Evolutionary conservation across 2,113 vertebrate species (phyloP).

Genomic region (Myiagra hebetior): DNA sequence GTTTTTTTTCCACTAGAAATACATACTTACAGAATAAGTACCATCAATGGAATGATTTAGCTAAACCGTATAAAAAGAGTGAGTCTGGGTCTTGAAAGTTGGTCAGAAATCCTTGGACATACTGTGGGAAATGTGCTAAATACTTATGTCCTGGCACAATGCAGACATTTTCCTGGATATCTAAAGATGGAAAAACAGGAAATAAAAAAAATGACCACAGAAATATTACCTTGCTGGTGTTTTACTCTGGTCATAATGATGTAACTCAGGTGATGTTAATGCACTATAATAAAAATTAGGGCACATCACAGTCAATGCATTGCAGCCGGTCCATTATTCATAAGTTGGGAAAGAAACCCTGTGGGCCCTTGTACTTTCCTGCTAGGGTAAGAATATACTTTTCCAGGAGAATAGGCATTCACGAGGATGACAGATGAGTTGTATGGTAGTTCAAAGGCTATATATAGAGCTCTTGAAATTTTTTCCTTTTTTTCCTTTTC

Average conservation of each 20-base stretch:
- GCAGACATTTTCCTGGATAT: not conserved
- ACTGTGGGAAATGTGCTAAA: not conserved
- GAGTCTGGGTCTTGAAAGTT: not conserved
- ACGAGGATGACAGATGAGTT: slow-evolving; percentile 23
- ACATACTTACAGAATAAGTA: not conserved
- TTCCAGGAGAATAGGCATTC: not conserved
- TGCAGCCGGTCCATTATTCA: not conserved
- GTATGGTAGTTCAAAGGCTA: not conserved
- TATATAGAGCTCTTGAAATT: not conserved
- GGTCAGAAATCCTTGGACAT: not conserved
- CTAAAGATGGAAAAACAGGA: not conserved
- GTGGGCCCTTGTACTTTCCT: not conserved
- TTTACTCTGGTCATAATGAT: not conserved
- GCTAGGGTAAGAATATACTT: not conserved
- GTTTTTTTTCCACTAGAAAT: not conserved
- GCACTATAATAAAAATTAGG: not conserved
- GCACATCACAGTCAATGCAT: not conserved
- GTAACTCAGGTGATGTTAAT: not conserved
- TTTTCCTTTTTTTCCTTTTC: not conserved
- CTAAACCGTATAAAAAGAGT: not conserved
- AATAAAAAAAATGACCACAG: not conserved
- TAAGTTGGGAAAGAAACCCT: not conserved
- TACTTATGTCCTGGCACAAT: not conserved
- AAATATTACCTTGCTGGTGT: not conserved
- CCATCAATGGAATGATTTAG: not conserved